Conservation (phyloP, 2,113 vertebrate genomes). For the Chitala chitala region DNA sequence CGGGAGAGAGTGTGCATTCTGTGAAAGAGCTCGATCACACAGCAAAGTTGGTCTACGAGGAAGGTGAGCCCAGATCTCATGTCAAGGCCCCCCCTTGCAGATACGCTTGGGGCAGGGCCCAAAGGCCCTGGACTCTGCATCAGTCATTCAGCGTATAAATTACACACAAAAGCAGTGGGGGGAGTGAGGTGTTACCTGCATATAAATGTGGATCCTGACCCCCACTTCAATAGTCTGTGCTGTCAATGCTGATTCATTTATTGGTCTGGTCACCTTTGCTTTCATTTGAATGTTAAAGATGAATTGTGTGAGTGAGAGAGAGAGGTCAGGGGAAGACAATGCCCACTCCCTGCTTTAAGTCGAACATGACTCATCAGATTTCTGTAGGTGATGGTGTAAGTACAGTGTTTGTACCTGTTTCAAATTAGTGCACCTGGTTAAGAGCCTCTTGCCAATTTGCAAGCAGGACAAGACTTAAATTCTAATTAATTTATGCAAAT, state of each 20-base stretch:
- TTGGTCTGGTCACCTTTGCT: too few relatives aligned
- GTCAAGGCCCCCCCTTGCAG: neutral
- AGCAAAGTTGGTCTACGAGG: slow-evolving; percentile 91
- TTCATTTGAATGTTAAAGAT: neutral
- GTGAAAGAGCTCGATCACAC: slow-evolving; percentile 64
- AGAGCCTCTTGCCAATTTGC: neutral
- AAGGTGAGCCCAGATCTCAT: slow-evolving; percentile 67
- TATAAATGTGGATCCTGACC: neutral
- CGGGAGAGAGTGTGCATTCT: slow-evolving; percentile 54
- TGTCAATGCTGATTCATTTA: neutral
- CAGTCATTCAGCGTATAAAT: too few relatives aligned
- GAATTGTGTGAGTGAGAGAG: neutral
- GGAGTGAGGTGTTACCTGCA: neutral
- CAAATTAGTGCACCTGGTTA: neutral
- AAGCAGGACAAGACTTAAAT: slow-evolving; percentile 1
- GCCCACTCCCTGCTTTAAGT: too few relatives aligned
- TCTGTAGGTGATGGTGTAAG: neutral
- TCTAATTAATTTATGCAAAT: slow-evolving; percentile 34
- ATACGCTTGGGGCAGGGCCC: neutral
- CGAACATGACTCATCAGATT: too few relatives aligned
- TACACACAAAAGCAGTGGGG: too few relatives aligned
- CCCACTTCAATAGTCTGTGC: neutral
- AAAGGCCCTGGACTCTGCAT: too few relatives aligned
- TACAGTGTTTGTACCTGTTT: neutral
- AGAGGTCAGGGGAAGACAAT: neutral